A percentile compares a stretch with the other conserved stretches of the same genome.
phyloP scores from a whole-genome alignment of 2,888 invertebrate genomes.

The Amaurobius ferox region DNA sequence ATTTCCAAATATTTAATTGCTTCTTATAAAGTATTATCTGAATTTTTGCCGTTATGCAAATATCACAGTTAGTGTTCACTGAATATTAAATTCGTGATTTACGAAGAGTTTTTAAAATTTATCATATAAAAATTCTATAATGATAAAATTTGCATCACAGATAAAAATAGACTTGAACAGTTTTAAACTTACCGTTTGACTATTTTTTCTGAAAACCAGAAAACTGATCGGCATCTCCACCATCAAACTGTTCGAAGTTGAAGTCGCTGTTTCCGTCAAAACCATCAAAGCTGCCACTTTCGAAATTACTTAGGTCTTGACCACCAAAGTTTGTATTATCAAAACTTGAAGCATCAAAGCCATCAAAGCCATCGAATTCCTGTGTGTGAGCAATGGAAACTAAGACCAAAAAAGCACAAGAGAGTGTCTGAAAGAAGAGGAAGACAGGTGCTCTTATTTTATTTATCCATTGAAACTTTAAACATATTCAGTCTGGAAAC shows the following conservation, averaged over 20 bases:
- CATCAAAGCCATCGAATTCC: constrained; percentile 52
- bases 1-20: too few relatives aligned
- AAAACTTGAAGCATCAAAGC: constrained; percentile 53
- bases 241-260: constrained; percentile 19
- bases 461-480: too few relatives aligned
- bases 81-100: too few relatives aligned
- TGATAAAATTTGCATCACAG: too few relatives aligned
- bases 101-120: too few relatives aligned
- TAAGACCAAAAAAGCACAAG: neutral
- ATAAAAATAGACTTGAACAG: too few relatives aligned
- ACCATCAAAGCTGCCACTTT: constrained; percentile 44
- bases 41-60: too few relatives aligned
- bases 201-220: constrained; percentile 39
- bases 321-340: constrained; percentile 36
- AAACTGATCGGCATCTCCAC: constrained; percentile 21
- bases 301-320: constrained; percentile 47
- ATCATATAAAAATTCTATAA: too few relatives aligned
- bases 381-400: constrained; percentile 29
- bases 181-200: too few relatives aligned
- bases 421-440: constrained; percentile 17
- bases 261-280: constrained; percentile 27
- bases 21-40: too few relatives aligned
- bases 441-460: neutral
- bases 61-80: too few relatives aligned
- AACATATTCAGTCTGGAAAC: too few relatives aligned